Evolutionary conservation across 2,888 invertebrate genomes (phyloP), one percentile per base, ranked within the genome.

Genomic region (Timema cristinae): DNA sequence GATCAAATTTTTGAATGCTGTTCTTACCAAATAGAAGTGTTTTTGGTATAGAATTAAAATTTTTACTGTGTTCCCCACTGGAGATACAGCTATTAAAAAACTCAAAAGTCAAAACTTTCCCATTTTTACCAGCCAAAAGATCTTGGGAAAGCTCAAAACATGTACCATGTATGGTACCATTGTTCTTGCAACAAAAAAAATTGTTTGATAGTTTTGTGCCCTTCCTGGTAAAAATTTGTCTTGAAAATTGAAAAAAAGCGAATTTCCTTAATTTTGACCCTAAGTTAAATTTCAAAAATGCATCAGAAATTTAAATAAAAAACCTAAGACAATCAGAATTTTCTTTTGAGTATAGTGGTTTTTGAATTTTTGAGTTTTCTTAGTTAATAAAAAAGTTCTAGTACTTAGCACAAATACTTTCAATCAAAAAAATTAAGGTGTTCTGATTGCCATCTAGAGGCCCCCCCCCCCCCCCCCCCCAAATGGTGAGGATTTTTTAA

Each of bases 401-500:
- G 16, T 8, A 56, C 56, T 56, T 56, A 15, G 56, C 56, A 9
- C 16, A 11, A 6, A 8, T 13, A 16, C 56, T 56, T 56, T n/a
- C 11, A 56, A 11, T 13, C 8, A 6, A n/a, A 56, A 56, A 56
- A 56, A 56, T 15, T 56, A 7, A 59, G 7, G 15, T 16, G n/a
- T 56, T 56, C 59, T 5, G 59, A 13, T 15, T 59, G 59, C 15
- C 7, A 11, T 15, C 56, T 56, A 15, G n/a, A 16, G 56, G 6
- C n/a, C n/a, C n/a, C n/a, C n/a, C n/a, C n/a, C n/a, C n/a, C n/a
- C 11, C 56, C 16, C 7, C 5, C 10, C 7, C 1, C 56, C n/a
- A 56, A 56, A 56, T 13, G 56, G 56, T 56, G 56, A 16, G 11
- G 56, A 56, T 56, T 56, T 56, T 56, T 56, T 56, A 5, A 56